phyloP scores from a whole-genome alignment of 2,113 vertebrate genomes.

The Chloropsis hardwickii region DNA sequence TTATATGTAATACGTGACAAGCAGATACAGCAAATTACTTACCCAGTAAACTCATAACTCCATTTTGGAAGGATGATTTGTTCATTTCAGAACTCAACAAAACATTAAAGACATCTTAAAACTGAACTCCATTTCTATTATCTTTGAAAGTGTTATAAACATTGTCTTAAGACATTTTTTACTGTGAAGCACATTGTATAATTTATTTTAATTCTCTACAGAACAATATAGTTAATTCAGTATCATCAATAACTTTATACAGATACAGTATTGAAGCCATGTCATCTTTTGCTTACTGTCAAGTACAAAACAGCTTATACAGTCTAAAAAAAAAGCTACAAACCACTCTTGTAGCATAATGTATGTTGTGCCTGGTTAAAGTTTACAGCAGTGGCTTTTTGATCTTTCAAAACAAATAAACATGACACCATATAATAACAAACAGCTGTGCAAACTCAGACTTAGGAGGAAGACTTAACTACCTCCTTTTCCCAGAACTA shows the following conservation, averaged over 20 bases:
- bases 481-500: slow-evolving; percentile 91
- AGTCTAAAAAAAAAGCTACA: slow-evolving; percentile 70
- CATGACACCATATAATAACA: slow-evolving; percentile 26
- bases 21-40: neutral
- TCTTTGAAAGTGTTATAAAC: neutral
- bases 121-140: neutral
- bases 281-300: slow-evolving; percentile 49
- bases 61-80: neutral
- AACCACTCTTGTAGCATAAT: slow-evolving; percentile 56
- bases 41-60: neutral
- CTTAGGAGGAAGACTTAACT: slow-evolving; percentile 68
- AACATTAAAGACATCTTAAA: neutral
- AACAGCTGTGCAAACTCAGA: slow-evolving; percentile 60
- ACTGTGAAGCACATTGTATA: slow-evolving; percentile 66
- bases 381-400: slow-evolving; percentile 72
- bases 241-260: slow-evolving; percentile 69
- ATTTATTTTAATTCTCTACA: slow-evolving; percentile 75
- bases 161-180: slow-evolving; percentile 61
- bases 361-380: slow-evolving; percentile 46
- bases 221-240: slow-evolving; percentile 70
- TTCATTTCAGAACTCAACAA: neutral
- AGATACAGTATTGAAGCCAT: slow-evolving; percentile 66
- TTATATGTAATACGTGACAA: neutral
- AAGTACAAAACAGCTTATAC: slow-evolving; percentile 70
- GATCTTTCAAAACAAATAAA: slow-evolving; percentile 55